phyloP scores from a whole-genome alignment of 2,113 vertebrate species.

The Stictonetta naevosa region DNA sequence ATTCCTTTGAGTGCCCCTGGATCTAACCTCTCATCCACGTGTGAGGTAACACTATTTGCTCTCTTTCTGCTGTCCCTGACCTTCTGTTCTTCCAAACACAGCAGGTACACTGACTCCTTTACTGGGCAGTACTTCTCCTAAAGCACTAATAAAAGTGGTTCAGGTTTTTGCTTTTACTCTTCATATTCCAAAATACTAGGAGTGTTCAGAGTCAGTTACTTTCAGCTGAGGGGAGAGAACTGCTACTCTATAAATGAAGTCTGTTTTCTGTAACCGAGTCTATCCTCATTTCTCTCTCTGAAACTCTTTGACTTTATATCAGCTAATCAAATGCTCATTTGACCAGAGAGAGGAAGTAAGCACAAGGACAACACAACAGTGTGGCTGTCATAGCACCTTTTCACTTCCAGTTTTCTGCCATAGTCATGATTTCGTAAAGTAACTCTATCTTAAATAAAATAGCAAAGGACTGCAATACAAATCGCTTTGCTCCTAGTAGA shows the following conservation, averaged over 20 bases:
- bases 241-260: neutral
- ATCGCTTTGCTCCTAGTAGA: neutral
- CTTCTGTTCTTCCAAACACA: neutral
- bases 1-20: neutral
- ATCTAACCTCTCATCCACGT: neutral
- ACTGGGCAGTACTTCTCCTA: neutral
- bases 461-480: neutral
- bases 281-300: neutral
- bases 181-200: neutral
- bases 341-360: neutral
- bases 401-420: neutral
- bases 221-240: neutral
- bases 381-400: neutral
- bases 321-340: neutral
- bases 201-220: neutral
- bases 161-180: neutral
- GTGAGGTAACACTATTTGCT: neutral
- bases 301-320: neutral
- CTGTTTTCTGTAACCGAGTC: neutral
- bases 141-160: neutral
- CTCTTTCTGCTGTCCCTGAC: neutral
- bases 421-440: neutral
- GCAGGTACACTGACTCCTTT: neutral
- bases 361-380: neutral
- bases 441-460: neutral